Base-by-base conservation (phyloP, 2,113 vertebrate species). In the Amblyornis subalaris region DNA sequence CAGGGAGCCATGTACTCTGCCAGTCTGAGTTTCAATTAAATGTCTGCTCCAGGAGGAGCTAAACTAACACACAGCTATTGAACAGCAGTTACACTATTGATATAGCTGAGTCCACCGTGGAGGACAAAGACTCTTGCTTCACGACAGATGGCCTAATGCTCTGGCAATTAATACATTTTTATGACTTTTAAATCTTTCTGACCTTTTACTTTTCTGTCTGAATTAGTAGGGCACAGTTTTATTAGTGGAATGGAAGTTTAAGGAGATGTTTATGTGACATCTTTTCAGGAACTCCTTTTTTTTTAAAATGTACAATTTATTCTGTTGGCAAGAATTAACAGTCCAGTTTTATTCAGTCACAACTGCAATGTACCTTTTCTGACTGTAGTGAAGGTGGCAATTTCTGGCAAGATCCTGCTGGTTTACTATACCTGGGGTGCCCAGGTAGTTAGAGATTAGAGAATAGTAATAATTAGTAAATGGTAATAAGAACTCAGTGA, bases 21-120 rank as follows among this genome's bases (percentile, higher is more conserved):
- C 80, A 88, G 73, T 74, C 66, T 97, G 81, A 84, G 64, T 88
- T 97, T 97, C 95, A 96, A 91, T 97, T 96, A 97, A 92, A 96
- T 93, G 80, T 24, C 84, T 94, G 40, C 65, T 95, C 89, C 94
- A 95, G 85, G 53, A 87, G 67, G 60, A 93, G 85, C 72, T 95
- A 82, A 81, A 86, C 84, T 87, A 86, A 96, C 84, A 83, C 60
- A 38, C 12, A 67, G 53, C 38, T 94, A 82, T 51, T 84, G 80
- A 92, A 74, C 58, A 91, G 51, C 85, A 84, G 84, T 53, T 96
- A 18, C 70, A 4, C 72, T 93, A 61, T 44, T 97, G 70, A 69
- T 95, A 74, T 33, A 93, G 48, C 93, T 54, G 76, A 79, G 69
- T 94, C 87, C 92, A 62, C 53, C 78, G 82, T 84, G 47, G 40